These are phyloP conservation scores for Orchesella flavescens DNA, from an alignment of 2,888 invertebrate genomes.

Conservation along the genomic window DNA sequence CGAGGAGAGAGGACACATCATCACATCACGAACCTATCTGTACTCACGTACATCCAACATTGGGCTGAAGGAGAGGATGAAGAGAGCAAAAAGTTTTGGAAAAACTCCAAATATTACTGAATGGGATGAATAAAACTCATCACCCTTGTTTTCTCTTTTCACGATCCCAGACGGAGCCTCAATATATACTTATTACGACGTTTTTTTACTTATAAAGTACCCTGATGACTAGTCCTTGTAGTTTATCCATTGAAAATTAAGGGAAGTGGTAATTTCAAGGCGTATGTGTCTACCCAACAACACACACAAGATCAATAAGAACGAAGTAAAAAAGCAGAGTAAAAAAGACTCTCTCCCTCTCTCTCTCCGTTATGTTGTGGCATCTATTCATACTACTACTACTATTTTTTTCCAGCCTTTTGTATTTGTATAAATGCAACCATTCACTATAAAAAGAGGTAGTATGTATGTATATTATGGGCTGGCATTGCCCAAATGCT, in stretches of 20 bases:
- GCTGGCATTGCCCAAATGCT: too few relatives aligned
- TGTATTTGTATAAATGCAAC: too few relatives aligned
- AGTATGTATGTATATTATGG: too few relatives aligned
- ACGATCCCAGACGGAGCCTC: conserved; percentile 34
- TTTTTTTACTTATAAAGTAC: conserved; percentile 25
- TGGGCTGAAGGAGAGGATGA: neutral
- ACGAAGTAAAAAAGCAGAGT: neutral
- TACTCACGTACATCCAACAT: too few relatives aligned
- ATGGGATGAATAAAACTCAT: conserved; percentile 60
- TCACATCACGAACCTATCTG: too few relatives aligned
- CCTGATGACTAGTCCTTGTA: conserved; percentile 18
- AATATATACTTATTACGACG: conserved; percentile 46
- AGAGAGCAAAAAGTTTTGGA: conserved; percentile 59
- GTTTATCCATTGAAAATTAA: conserved; percentile 49
- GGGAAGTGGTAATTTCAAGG: conserved; percentile 55
- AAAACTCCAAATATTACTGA: conserved; percentile 57
- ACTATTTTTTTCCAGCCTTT: neutral
- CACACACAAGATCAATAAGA: conserved; percentile 13
- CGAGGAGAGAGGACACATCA: too few relatives aligned
- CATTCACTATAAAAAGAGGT: too few relatives aligned
- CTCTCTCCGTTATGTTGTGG: conserved; percentile 6
- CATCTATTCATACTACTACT: neutral
- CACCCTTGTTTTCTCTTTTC: conserved; percentile 51
- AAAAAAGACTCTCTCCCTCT: neutral
- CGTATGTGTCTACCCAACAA: conserved; percentile 14